These are phyloP conservation scores for Chironomus tepperi DNA, from an alignment of 1,140 invertebrate species.

Conservation along the genomic window DNA sequence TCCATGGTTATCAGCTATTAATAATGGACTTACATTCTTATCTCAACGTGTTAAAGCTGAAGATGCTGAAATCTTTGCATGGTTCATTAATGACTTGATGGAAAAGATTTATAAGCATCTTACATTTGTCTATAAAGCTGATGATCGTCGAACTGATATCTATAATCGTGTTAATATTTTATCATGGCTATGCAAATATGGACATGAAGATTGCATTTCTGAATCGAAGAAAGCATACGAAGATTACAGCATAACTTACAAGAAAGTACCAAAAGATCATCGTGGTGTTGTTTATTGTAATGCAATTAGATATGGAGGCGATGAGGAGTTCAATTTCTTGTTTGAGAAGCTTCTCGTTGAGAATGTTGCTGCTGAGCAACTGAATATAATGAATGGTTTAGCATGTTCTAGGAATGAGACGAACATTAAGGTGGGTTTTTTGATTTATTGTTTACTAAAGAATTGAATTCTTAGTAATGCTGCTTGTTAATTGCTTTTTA, in stretches of 20 bases:
- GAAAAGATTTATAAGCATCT: constrained; percentile 30
- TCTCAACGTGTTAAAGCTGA: constrained; percentile 29
- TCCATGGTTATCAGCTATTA: constrained; percentile 54
- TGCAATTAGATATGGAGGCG: constrained; percentile 42
- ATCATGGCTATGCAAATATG: constrained; percentile 45
- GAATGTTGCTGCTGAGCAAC: constrained; percentile 45
- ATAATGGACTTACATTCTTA: constrained; percentile 40
- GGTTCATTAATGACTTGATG: constrained; percentile 30
- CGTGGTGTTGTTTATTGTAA: constrained; percentile 50
- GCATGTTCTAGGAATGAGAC: constrained; percentile 46
- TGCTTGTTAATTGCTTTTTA: not conserved
- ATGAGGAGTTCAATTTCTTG: constrained; percentile 43
- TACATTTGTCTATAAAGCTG: constrained; percentile 31
- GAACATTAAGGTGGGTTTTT: constrained; percentile 39
- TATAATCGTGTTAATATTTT: constrained; percentile 40
- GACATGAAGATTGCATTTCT: constrained; percentile 41
- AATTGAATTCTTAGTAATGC: too few relatives aligned
- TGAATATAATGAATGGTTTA: constrained; percentile 47
- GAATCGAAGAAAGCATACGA: constrained; percentile 34
- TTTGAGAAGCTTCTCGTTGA: constrained; percentile 42
- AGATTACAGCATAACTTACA: constrained; percentile 23
- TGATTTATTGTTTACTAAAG: constrained; percentile 25
- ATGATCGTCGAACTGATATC: constrained; percentile 35
- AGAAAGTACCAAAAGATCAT: constrained; percentile 43
- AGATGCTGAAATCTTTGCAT: constrained; percentile 26